Evolutionary conservation across 2,797 vertebrate genomes (phyloP), one percentile per base, ranked within the genome.

Genomic region (Geotrypetes seraphini): DNA sequence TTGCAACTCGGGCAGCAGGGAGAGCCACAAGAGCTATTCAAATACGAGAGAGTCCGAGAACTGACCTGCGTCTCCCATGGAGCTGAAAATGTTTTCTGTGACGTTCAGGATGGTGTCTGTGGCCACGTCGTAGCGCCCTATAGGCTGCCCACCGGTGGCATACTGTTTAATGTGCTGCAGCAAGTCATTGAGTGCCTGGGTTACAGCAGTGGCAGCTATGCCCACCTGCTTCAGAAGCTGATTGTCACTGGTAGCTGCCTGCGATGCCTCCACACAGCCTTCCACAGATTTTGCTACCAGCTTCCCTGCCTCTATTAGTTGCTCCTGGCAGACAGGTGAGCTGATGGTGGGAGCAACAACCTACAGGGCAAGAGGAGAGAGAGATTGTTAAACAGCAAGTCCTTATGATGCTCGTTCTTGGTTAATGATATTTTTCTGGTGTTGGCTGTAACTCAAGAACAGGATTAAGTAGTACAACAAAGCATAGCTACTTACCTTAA

Each of bases 71-170:
- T 99, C 89, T 1, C 94, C 94, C 94, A 97, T 97, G 8, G 92
- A 96, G 75, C 92, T 97, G 76, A 99, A 97, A 78, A 97, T 97
- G 65, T 97, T 99, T 71, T 99, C 94, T 0, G 95, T 99, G 48
- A 97, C 95, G 0, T 94, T 92, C 33, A 99, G 80, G 57, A 99
- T 99, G 54, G 94, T 93, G 71, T 99, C 95, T 0, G 94, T 97
- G 45, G 95, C 94, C 57, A 97, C 90, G 39, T 96, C 95, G 0
- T 98, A 96, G 18, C 91, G 87, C 7, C 94, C 93, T 0, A 94
- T 88, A 2, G 94, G 89, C 46, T 90, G 89, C 1, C 86, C 88
- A 0, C 90, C 92, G 0, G 79, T 84, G 52, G 92, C 89, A 0
- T 96, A 92, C 65, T 89, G 89, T 49, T 89, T 95, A 59, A 99